Evolutionary conservation across 2,797 vertebrate species (phyloP), one percentile per base, ranked within the genome.

Genomic region (Squalus acanthias): DNA sequence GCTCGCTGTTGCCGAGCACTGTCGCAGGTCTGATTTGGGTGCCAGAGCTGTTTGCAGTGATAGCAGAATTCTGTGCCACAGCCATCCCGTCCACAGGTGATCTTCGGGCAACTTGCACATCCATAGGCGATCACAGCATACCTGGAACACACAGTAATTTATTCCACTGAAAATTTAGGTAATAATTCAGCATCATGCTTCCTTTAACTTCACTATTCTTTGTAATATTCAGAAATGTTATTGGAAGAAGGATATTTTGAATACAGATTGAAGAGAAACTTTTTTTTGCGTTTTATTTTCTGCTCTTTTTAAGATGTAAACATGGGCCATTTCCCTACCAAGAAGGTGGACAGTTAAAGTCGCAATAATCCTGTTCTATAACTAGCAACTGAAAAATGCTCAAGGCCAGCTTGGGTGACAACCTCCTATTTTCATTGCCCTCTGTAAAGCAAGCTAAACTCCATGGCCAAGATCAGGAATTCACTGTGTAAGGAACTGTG

Each of bases 31-130:
- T 99, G 99, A 98, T 99, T 99, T 97, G 99, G 99, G 96, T 99
- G 99, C 99, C 99, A 99, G 97, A 99, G 99, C 98, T 99, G 99
- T 88, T 99, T 99, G 98, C 99, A 99, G 98, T 99, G 99, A 97
- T 99, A 99, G 98, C 99, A 99, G 98, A 99, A 99, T 98, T 99
- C 99, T 0, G 99, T 99, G 46, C 98, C 99, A 96, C 99, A 99
- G 97, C 99, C 99, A 24, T 99, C 99, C 96, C 99, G 98, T 97
- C 99, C 99, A 96, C 99, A 99, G 96, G 99, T 98, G 97, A 99
- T 97, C 97, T 99, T 98, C 97, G 99, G 99, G 97, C 99, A 99
- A 98, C 99, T 99, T 98, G 99, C 99, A 96, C 99, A 99, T 96
- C 99, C 99, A 50, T 99, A 99, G 97, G 99, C 99, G 92, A 99